Base-by-base conservation (phyloP, 2,797 vertebrate genomes). In the Gymnodraco acuticeps region DNA sequence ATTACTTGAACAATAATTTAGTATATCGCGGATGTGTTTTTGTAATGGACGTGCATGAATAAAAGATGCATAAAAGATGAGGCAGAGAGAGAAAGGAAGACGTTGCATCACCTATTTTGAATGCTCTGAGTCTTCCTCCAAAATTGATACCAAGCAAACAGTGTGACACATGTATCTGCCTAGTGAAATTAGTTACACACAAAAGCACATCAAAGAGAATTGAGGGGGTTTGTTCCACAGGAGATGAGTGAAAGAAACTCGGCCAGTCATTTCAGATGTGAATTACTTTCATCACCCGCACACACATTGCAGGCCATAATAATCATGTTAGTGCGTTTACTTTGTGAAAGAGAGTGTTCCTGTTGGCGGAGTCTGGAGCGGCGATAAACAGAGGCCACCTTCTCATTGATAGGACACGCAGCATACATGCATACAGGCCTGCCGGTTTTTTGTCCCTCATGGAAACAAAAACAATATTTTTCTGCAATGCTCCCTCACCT, bases 161-260 rank as follows among this genome's bases (percentile, higher is more conserved):
- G 71, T 58, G 80, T 64, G 78, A 85, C 82, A 83, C 84, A 73
- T 79, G 79, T 82, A 70, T 86, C 80, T 88, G 88, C 82, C 80
- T n/a, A n/a, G n/a, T n/a, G 80, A 81, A 94, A 93, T 93, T 92
- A 93, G 87, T 90, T 84, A 67, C 90, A 89, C 85, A 92, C 87
- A 90, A 81, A 89, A 81, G 77, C 88, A 93, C 92, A 93, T 94
- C 92, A 94, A 94, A 93, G 90, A 85, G 68, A 86, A 93, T 87
- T 89, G 90, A 80, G 79, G 70, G 76, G 81, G 91, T 89, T 91
- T 89, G 93, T 93, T 92, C 87, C 88, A 90, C 63, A 23, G 77
- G 80, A 93, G 90, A 93, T 84, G 91, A 90, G 81, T 83, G 83
- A 82, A 83, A 83, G 85, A 89, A 88, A 87, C 74, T 69, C 86